phyloP scores from a whole-genome alignment of 35 echinoderm and acorn worm genomes.

The Ophiothrix spiculata region DNA sequence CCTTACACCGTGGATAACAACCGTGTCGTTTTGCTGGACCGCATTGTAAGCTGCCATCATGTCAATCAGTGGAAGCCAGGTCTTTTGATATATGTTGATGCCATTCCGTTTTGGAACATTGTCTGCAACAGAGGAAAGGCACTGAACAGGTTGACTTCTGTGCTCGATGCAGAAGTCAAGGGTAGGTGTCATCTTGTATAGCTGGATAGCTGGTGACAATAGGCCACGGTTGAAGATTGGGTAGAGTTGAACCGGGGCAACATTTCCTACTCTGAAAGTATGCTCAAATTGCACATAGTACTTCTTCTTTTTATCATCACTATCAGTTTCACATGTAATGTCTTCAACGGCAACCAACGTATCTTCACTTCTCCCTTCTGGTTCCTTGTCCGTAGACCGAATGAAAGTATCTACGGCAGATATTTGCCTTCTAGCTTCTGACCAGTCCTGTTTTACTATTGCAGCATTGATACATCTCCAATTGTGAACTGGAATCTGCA shows the following conservation, averaged over 20 bases:
- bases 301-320: constrained; percentile 18
- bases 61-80: constrained; percentile 69
- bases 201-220: constrained; percentile 42
- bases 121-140: constrained; percentile 40
- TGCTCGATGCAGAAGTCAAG: constrained; percentile 61
- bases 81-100: constrained; percentile 55
- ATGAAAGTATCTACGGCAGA: too few relatives aligned
- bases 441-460: too few relatives aligned
- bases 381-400: too few relatives aligned
- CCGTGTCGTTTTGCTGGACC: constrained; percentile 64
- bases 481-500: background rate
- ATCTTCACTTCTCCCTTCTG: too few relatives aligned
- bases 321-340: constrained; percentile 28
- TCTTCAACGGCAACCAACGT: too few relatives aligned
- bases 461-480: constrained; percentile 26
- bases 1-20: constrained; percentile 56
- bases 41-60: constrained; percentile 74
- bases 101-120: background rate
- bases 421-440: too few relatives aligned
- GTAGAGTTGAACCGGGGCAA: constrained; percentile 33
- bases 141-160: constrained; percentile 40
- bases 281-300: constrained; percentile 18
- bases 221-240: constrained; percentile 41
- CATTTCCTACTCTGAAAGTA: constrained; percentile 30
- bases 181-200: constrained; percentile 45